These are phyloP conservation scores for Seira ritae DNA, from an alignment of 2,888 invertebrate genomes.

Conservation along the genomic window DNA sequence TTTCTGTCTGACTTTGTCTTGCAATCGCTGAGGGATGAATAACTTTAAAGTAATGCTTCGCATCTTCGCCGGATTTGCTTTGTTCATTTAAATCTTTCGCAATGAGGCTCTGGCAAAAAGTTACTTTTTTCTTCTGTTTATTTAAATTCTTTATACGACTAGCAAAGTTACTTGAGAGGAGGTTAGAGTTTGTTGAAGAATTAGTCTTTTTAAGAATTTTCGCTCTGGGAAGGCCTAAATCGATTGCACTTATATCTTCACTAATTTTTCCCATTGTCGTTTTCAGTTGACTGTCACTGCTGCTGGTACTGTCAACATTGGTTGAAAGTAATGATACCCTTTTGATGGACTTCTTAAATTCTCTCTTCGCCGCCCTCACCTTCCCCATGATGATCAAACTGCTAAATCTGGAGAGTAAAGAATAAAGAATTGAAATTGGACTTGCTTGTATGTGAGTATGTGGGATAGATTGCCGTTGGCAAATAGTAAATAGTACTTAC, in stretches of 20 bases:
- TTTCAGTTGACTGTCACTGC: constrained; percentile 24
- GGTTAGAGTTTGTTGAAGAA: background rate
- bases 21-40: constrained; percentile 51
- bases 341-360: constrained; percentile 15
- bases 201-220: constrained; percentile 51
- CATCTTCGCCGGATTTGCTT: constrained; percentile 19
- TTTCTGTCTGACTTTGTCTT: background rate
- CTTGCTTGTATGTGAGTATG: background rate
- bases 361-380: constrained; percentile 17
- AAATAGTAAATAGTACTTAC: background rate
- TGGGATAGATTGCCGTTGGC: background rate
- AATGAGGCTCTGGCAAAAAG: constrained; percentile 52
- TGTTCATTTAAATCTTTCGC: constrained; percentile 43
- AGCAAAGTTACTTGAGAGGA: constrained; percentile 49
- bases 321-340: no score
- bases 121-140: constrained; percentile 57
- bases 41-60: constrained; percentile 52
- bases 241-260: constrained; percentile 55
- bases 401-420: background rate
- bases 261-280: constrained; percentile 51
- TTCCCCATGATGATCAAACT: constrained; percentile 82
- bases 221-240: constrained; percentile 47
- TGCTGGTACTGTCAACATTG: background rate
- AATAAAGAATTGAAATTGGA: background rate
- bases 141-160: constrained; percentile 43